Conservation (phyloP, 2,888 invertebrate genomes). For the Heliconius ismenius region DNA sequence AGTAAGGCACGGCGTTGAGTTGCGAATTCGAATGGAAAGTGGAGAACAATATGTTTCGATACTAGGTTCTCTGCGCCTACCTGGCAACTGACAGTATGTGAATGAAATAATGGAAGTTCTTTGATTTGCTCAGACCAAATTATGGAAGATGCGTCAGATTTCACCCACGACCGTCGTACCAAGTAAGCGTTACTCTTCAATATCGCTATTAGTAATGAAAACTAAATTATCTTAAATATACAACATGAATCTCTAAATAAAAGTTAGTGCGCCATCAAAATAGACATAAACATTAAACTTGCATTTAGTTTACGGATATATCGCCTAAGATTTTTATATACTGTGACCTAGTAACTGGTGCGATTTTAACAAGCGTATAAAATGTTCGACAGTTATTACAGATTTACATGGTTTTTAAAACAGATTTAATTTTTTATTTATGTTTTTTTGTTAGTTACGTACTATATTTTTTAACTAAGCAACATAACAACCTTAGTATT, state of each 20-base stretch:
- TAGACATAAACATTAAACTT: conserved; percentile 25
- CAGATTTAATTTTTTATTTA: background rate
- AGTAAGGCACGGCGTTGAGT: too few relatives aligned
- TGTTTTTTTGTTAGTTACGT: background rate
- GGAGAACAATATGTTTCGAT: too few relatives aligned
- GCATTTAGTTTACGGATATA: conserved; percentile 32
- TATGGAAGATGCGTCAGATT: background rate
- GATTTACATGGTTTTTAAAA: background rate
- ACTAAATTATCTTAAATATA: conserved; percentile 5
- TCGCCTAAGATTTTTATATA: conserved; percentile 26
- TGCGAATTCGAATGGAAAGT: too few relatives aligned
- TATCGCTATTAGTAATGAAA: background rate
- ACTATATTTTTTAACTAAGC: too few relatives aligned
- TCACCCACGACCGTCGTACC: background rate
- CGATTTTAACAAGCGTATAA: conserved; percentile 1
- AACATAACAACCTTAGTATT: too few relatives aligned
- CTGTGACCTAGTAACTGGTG: conserved; percentile 28
- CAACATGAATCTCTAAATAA: conserved; percentile 11
- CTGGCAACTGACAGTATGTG: too few relatives aligned
- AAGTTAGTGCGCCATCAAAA: conserved; percentile 23
- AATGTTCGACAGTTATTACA: background rate
- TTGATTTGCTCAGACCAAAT: too few relatives aligned
- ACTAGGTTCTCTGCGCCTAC: too few relatives aligned
- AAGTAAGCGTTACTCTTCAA: background rate
- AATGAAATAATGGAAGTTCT: too few relatives aligned